These are phyloP conservation scores for Eustalomyia histrio DNA, from an alignment of 2,888 invertebrate species.

Conservation along the genomic window DNA sequence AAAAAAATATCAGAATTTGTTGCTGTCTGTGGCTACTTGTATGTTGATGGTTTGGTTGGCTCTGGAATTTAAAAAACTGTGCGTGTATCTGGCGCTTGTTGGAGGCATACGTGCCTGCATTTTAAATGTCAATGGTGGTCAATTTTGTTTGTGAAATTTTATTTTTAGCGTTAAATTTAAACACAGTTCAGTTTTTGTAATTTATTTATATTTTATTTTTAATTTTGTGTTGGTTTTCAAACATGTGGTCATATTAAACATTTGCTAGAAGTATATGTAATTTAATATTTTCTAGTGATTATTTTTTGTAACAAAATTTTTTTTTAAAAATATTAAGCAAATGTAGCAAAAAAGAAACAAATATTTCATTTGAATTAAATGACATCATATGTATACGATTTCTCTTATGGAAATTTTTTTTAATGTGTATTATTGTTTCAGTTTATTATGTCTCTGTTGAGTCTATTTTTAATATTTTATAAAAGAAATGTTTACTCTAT, in stretches of 20 bases:
- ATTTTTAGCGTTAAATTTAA: not conserved
- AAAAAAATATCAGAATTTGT: constrained; percentile 8
- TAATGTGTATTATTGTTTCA: not conserved
- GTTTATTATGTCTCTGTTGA: not conserved
- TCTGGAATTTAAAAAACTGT: constrained; percentile 11
- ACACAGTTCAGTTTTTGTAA: not conserved
- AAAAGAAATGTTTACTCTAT: not conserved
- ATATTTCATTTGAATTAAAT: constrained; percentile 68
- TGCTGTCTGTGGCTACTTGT: constrained; percentile 1
- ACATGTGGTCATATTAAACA: constrained; percentile 72
- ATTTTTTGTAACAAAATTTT: not conserved
- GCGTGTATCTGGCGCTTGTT: constrained; percentile 53
- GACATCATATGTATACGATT: constrained; percentile 22
- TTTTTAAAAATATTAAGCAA: constrained; percentile 69
- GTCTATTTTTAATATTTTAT: not conserved
- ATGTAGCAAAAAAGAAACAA: constrained; percentile 75
- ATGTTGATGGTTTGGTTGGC: not conserved
- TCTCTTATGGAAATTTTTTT: constrained; percentile 1
- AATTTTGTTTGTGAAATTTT: constrained; percentile 1
- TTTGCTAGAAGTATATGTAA: constrained; percentile 71
- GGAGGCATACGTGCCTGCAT: constrained; percentile 69
- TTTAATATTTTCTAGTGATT: constrained; percentile 51
- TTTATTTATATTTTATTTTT: constrained; percentile 7
- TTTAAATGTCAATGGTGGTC: constrained; percentile 70
- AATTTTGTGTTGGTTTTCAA: constrained; percentile 55